Evolutionary conservation across 1,140 invertebrate species (phyloP).

Genomic region (Archegozetes longisetosus): DNA sequence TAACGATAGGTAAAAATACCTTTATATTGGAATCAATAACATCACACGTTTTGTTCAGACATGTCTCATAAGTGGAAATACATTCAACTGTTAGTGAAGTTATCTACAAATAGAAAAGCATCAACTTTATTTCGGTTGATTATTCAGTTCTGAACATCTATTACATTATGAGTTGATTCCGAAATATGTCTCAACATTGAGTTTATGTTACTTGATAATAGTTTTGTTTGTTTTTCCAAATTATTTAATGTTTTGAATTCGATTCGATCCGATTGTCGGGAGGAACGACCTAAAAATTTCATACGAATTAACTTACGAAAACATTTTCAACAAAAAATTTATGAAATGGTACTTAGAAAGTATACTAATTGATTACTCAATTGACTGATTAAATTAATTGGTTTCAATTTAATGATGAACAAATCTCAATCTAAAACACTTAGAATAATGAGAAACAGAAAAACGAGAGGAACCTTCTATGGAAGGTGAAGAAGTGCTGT

Average conservation of each 20-base stretch:
- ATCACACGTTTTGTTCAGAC: constrained; percentile 8
- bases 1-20: neutral
- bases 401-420: too few species aligned
- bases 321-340: neutral
- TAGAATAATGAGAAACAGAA: too few species aligned
- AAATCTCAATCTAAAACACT: too few species aligned
- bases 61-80: neutral
- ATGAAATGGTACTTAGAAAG: too few species aligned
- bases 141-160: neutral
- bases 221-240: constrained; percentile 10
- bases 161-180: neutral
- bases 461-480: too few species aligned
- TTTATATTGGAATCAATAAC: constrained; percentile 6
- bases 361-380: too few species aligned
- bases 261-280: neutral
- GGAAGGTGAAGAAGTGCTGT: neutral
- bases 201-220: neutral
- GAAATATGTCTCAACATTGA: neutral
- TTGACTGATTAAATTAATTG: too few species aligned
- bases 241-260: neutral
- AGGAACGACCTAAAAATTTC: neutral
- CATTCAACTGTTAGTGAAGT: constrained; percentile 2
- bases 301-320: neutral
- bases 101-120: neutral
- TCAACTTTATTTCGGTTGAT: neutral